Percentiles rank a stretch among this genome's conserved stretches.
phyloP scores from a whole-genome alignment of 2,113 vertebrate species.

The Donacobius atricapilla region DNA sequence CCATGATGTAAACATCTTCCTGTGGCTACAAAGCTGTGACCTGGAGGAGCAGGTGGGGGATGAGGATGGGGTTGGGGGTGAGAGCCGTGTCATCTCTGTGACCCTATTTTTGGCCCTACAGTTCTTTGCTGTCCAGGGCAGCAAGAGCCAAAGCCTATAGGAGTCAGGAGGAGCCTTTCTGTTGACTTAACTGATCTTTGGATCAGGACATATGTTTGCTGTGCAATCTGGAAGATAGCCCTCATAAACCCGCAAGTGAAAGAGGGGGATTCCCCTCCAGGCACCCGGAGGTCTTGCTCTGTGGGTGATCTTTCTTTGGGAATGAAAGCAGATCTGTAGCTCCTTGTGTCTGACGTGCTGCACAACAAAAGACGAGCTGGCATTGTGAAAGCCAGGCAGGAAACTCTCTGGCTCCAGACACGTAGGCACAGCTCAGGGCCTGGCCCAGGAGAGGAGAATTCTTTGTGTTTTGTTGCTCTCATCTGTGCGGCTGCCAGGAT shows the following conservation, averaged over 20 bases:
- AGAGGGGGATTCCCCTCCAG: not conserved
- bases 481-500: rapidly evolving
- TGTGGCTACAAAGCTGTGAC: constrained; percentile 22
- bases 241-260: not conserved
- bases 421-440: not conserved
- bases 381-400: not conserved
- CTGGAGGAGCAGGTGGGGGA: constrained; percentile 48
- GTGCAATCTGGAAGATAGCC: not conserved
- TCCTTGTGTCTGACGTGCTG: not conserved
- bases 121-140: not conserved
- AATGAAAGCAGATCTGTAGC: not conserved
- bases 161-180: not conserved
- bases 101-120: not conserved
- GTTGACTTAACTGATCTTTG: not conserved
- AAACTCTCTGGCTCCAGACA: constrained; percentile 11
- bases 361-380: constrained; percentile 3
- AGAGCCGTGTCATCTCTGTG: not conserved
- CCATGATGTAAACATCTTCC: constrained; percentile 39
- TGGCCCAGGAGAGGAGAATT: not conserved
- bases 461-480: not conserved
- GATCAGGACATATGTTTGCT: not conserved
- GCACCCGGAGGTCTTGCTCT: not conserved
- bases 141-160: not conserved
- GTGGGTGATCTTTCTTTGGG: constrained; percentile 18
- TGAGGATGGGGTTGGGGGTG: not conserved